Evolutionary conservation across 2,113 vertebrate species (phyloP).

Genomic region (Cyanistes caeruleus): DNA sequence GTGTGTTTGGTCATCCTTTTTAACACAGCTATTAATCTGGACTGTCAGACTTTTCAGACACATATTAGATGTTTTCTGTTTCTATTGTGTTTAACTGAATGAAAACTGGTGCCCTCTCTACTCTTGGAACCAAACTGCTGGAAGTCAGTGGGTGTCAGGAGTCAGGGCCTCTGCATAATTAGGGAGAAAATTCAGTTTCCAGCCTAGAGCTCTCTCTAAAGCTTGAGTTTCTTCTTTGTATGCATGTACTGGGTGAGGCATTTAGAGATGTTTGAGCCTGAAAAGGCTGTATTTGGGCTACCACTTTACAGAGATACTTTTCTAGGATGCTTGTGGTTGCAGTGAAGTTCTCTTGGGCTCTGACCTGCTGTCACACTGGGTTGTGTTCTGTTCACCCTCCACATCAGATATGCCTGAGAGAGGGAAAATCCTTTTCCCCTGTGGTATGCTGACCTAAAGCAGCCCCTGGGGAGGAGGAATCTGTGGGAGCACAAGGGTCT

Average conservation of each 20-base stretch:
- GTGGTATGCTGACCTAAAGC: neutral
- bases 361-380: neutral
- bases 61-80: neutral
- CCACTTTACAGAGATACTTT: neutral
- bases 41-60: neutral
- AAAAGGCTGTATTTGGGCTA: neutral
- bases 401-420: neutral
- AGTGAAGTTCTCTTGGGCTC: neutral
- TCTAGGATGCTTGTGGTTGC: neutral
- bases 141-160: neutral
- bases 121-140: neutral
- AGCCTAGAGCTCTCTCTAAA: neutral
- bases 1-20: neutral
- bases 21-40: neutral
- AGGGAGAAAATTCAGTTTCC: neutral
- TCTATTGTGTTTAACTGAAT: neutral
- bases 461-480: neutral
- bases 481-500: neutral
- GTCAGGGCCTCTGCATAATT: neutral
- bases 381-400: fast-evolving
- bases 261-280: neutral
- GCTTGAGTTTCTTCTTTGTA: neutral
- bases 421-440: neutral
- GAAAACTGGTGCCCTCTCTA: neutral
- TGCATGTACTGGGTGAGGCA: neutral